A percentile compares a stretch with the other conserved stretches of the same genome.
phyloP scores from a whole-genome alignment of 2,113 vertebrate genomes.

The Pavo muticus region DNA sequence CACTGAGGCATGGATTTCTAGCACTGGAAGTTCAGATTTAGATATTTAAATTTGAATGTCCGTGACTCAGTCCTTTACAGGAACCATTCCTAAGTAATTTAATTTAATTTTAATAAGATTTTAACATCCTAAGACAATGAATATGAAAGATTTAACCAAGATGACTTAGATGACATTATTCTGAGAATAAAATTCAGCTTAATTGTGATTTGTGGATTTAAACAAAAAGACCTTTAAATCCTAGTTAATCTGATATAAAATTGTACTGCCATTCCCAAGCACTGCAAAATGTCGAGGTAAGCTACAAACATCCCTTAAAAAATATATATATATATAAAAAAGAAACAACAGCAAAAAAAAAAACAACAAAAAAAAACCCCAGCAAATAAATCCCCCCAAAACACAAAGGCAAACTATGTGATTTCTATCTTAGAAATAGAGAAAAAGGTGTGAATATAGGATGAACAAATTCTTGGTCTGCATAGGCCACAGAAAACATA shows the following conservation, averaged over 20 bases:
- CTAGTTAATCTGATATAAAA: slow-evolving; percentile 9
- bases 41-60: background rate
- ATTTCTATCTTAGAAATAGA: background rate
- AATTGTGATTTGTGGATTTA: slow-evolving; percentile 38
- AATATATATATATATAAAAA: background rate
- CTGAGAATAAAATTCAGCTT: background rate
- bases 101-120: slow-evolving; percentile 14
- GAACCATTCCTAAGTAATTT: background rate
- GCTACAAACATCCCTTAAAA: background rate
- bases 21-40: background rate
- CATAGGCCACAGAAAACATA: background rate
- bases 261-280: background rate
- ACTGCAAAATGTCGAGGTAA: background rate
- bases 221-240: slow-evolving; percentile 41
- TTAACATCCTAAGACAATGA: background rate
- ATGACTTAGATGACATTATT: slow-evolving; percentile 25
- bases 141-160: background rate
- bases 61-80: background rate
- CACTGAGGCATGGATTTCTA: background rate
- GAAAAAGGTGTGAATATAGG: background rate
- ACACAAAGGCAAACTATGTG: background rate
- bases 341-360: background rate
- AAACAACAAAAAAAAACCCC: background rate
- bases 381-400: background rate
- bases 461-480: background rate